Evolutionary conservation across 2,113 vertebrate species (phyloP).

Genomic region (Narcine bancroftii): DNA sequence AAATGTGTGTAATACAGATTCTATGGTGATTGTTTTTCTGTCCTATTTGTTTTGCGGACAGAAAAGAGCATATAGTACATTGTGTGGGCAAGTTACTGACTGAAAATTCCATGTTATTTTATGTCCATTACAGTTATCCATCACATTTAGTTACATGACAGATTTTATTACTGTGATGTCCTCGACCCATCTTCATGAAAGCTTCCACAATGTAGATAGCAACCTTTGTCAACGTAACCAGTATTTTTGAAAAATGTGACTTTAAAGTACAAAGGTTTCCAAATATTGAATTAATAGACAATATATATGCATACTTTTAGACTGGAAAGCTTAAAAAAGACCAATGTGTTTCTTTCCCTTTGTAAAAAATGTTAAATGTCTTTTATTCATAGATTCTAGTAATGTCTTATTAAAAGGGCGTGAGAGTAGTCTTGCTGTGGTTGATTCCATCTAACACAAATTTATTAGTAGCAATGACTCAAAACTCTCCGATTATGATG

Average conservation of each 20-base stretch:
- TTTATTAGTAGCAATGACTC: background rate
- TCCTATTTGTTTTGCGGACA: background rate
- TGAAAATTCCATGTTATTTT: conserved; percentile 20
- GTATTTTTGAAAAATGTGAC: background rate
- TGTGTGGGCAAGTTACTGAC: background rate
- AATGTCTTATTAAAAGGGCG: background rate
- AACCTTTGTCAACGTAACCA: background rate
- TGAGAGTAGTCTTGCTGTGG: background rate
- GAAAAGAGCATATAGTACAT: background rate
- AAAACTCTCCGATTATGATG: conserved; percentile 14
- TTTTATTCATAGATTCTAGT: background rate
- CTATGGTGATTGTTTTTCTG: background rate
- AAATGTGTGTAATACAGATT: background rate
- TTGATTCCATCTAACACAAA: background rate
- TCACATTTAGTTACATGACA: conserved; percentile 27
- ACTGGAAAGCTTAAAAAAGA: background rate
- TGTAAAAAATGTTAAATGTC: background rate
- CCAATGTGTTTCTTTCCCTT: background rate
- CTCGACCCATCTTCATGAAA: conserved; percentile 18
- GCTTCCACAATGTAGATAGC: background rate
- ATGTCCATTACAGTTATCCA: conserved; percentile 33
- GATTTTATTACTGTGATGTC: conserved; percentile 32
- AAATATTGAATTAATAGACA: background rate
- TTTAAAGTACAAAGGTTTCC: conserved; percentile 9
- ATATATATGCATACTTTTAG: background rate